Conservation (phyloP, 2,113 vertebrate species). For the Hiodon alosoides region DNA sequence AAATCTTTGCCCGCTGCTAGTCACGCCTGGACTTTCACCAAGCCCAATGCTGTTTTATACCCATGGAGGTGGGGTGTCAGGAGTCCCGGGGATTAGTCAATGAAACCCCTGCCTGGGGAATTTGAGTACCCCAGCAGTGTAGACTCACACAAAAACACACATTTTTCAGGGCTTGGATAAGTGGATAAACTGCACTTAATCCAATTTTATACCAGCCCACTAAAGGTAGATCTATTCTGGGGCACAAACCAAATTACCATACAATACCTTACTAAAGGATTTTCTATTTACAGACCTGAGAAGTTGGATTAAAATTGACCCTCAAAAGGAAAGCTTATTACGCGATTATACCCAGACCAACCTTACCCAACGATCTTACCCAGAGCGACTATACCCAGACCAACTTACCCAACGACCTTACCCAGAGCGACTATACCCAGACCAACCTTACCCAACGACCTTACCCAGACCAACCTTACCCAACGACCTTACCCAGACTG, state of each 20-base stretch:
- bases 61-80: too few species aligned
- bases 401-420: too few species aligned
- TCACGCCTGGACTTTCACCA: too few species aligned
- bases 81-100: conserved; percentile 6
- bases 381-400: too few species aligned
- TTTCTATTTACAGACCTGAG: conserved; percentile 31
- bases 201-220: conserved; percentile 31
- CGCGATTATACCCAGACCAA: too few species aligned
- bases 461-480: too few species aligned
- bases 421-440: too few species aligned
- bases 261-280: conserved; percentile 23
- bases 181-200: conserved; percentile 37
- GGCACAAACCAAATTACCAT: conserved; percentile 36
- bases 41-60: too few species aligned
- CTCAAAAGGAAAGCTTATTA: not conserved
- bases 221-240: conserved; percentile 27
- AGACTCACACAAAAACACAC: not conserved
- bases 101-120: not conserved
- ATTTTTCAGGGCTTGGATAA: conserved; percentile 29
- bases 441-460: too few species aligned
- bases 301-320: conserved; percentile 4
- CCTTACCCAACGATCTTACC: too few species aligned
- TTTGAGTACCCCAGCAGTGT: not conserved
- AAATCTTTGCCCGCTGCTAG: too few species aligned
- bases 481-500: too few species aligned